These are phyloP conservation scores for Orius insidiosus DNA, from an alignment of 1,140 invertebrate genomes.

Conservation along the genomic window DNA sequence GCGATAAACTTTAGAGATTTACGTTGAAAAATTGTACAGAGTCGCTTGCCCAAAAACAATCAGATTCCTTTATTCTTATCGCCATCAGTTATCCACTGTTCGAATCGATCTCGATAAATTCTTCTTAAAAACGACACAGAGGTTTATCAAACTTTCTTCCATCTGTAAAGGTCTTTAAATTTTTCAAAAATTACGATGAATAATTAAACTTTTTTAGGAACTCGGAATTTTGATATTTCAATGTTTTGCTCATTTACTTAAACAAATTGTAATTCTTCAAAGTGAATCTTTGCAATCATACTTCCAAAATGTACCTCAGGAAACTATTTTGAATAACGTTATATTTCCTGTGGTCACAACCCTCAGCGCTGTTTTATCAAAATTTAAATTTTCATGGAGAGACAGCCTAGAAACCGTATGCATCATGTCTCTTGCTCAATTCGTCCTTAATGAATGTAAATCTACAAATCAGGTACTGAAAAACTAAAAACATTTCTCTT, in stretches of 20 bases:
- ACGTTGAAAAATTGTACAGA: too few relatives aligned
- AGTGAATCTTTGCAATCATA: neutral
- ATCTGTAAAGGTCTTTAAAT: too few relatives aligned
- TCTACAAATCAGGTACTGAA: slow-evolving; percentile 1
- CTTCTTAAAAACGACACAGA: too few relatives aligned
- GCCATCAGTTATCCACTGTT: too few relatives aligned
- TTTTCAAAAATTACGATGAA: too few relatives aligned
- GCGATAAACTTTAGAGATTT: too few relatives aligned
- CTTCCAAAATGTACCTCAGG: neutral
- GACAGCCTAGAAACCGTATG: slow-evolving; percentile 10
- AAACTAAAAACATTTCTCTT: too few relatives aligned
- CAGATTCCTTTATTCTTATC: too few relatives aligned
- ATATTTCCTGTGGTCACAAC: neutral
- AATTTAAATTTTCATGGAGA: slow-evolving; percentile 10
- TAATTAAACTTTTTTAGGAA: neutral
- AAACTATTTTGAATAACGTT: neutral
- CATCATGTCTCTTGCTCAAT: slow-evolving; percentile 4
- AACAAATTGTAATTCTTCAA: neutral
- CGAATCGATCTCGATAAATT: too few relatives aligned
- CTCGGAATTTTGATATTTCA: slow-evolving; percentile 2
- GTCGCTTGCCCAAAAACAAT: too few relatives aligned
- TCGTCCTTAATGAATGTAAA: neutral
- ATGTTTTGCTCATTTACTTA: neutral
- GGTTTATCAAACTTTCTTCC: too few relatives aligned
- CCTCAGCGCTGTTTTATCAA: neutral